These are phyloP conservation scores for Temnothorax rugatulus DNA, from an alignment of 2,888 invertebrate genomes.

Conservation along the genomic window DNA sequence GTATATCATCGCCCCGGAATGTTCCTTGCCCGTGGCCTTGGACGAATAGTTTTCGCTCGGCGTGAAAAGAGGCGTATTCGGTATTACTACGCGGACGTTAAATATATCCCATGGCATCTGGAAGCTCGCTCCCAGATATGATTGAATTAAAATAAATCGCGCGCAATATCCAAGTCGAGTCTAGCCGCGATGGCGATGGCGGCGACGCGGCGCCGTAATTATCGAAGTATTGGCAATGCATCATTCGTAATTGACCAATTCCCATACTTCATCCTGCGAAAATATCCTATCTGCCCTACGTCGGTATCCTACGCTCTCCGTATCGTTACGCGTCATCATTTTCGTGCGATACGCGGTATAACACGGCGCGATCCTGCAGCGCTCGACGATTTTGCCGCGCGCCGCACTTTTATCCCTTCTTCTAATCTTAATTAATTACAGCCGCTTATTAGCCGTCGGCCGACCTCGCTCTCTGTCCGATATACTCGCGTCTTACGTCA, in stretches of 20 bases:
- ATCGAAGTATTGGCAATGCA: conserved; percentile 5
- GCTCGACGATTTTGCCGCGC: conserved; percentile 45
- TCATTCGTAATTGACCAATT: conserved; percentile 42
- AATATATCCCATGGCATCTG: conserved; percentile 19
- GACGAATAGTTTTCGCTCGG: not conserved
- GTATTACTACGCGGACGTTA: not conserved
- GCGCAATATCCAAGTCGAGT: not conserved
- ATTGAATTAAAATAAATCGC: conserved; percentile 29
- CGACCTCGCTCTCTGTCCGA: conserved; percentile 56
- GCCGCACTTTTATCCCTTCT: conserved; percentile 62
- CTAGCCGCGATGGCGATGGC: not conserved
- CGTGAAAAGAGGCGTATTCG: conserved; percentile 2
- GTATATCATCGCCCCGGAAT: not conserved
- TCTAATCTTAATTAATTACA: conserved; percentile 73
- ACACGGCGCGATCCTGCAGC: not conserved
- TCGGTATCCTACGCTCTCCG: not conserved
- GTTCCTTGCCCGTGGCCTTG: not conserved
- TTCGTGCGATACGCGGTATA: not conserved
- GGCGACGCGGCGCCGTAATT: conserved; percentile 6
- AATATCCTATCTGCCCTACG: not conserved
- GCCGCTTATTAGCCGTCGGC: conserved; percentile 61
- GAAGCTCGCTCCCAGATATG: not conserved
- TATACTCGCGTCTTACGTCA: conserved; percentile 56
- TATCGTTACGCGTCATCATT: conserved; percentile 28
- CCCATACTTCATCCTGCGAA: not conserved